Base-by-base conservation (phyloP, 1,140 invertebrate genomes). In the Drosophila hydei region DNA sequence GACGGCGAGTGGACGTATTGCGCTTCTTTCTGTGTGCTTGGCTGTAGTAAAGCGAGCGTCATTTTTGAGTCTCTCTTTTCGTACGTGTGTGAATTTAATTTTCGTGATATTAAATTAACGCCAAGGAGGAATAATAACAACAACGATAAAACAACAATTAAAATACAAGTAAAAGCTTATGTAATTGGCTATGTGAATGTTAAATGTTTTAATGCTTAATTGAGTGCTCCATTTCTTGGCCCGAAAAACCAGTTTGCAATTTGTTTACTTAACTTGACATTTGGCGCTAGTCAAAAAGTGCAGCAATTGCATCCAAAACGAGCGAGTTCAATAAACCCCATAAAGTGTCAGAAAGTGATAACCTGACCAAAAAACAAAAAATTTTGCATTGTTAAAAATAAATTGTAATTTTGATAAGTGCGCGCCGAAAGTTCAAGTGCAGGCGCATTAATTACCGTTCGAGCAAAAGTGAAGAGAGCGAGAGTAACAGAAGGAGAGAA, bases 381-480 rank as follows among this genome's bases (percentile, higher is more conserved):
- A 43, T 63, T 59, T 65, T 61, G 58, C 58, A 48, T 59, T 65
- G 38, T 42, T 42, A 2, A 55, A 71, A 75, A 42, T 50, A 54
- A 38, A 63, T 52, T 51, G 43, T 9, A 52, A 40, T 33, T 68
- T 25, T 71, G 71, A 81, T 78, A 83, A 76, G 72, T 77, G 36
- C 52, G 61, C 68, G 43, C 45, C 51, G 55, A 64, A 56, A 47
- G 61, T 71, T 87, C 74, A 80, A 87, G 81, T 75, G 70, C 81
- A 80, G 50, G 54, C 16, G 59, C 70, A 64, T 87, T 85, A 79
- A 87, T 87, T 87, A 81, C 81, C 77, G 81, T 87, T 83, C 23
- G 33, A 33, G 11, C 33, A 56, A 60, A 38, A 27, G n/a, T 27
- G 54, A 63, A 64, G 43, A 30, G 54, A 27, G 43, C 36, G 4